Evolutionary conservation across 2,113 vertebrate species (phyloP).

Genomic region (Cairina moschata): DNA sequence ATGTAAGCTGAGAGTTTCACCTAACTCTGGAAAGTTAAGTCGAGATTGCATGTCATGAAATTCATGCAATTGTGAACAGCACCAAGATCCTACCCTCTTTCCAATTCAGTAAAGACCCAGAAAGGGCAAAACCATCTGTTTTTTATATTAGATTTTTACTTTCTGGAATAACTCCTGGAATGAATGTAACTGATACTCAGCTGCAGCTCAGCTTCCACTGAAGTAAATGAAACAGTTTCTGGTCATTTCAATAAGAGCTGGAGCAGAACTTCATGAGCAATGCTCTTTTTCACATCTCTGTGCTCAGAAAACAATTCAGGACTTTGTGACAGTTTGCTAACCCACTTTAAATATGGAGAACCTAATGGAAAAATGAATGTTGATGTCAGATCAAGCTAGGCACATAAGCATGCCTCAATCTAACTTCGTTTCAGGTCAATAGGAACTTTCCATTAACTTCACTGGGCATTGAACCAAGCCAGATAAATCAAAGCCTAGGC

Average conservation of each 20-base stretch:
- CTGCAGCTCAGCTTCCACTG: background rate
- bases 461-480: background rate
- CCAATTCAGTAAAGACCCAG: background rate
- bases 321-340: background rate
- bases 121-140: background rate
- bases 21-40: background rate
- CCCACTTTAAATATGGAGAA: background rate
- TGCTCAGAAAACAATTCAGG: background rate
- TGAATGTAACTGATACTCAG: background rate
- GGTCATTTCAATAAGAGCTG: background rate
- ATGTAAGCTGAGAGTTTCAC: background rate
- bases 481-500: background rate
- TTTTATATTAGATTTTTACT: conserved; percentile 19
- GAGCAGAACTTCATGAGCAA: background rate
- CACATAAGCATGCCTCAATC: background rate
- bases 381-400: background rate
- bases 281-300: background rate
- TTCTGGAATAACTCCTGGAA: conserved; percentile 25
- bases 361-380: background rate
- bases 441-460: background rate
- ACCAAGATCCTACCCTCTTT: background rate
- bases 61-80: background rate
- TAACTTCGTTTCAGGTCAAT: background rate
- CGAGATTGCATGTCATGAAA: background rate
- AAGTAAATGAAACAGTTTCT: conserved; percentile 12